Conservation (phyloP, 2,113 vertebrate genomes). For the Festucalex cinctus region DNA sequence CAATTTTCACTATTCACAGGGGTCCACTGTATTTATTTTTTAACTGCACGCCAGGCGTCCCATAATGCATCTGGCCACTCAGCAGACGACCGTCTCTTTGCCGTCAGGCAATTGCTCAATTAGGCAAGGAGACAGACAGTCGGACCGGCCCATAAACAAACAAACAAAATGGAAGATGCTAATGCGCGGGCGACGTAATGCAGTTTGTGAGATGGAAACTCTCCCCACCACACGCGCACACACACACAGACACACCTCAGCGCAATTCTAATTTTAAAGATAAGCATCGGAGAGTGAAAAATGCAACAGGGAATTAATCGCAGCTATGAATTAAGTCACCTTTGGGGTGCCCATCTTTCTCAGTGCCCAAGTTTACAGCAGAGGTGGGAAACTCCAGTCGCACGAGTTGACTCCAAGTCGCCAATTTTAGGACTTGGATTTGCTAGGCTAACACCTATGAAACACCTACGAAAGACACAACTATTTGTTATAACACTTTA, state of each 20-base stretch:
- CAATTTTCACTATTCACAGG: too few species aligned
- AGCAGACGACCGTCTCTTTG: slow-evolving; percentile 26
- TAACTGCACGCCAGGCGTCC: slow-evolving; percentile 28
- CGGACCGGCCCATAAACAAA: slow-evolving; percentile 44
- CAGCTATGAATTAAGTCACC: slow-evolving; percentile 63
- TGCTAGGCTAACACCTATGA: neutral
- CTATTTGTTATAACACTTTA: too few species aligned
- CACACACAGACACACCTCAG: neutral
- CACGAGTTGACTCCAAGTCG: neutral
- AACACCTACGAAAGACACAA: neutral
- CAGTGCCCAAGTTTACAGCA: slow-evolving; percentile 18
- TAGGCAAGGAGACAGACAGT: slow-evolving; percentile 41
- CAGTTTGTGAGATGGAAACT: slow-evolving; percentile 22
- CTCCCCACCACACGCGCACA: neutral
- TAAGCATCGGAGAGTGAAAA: slow-evolving; percentile 62
- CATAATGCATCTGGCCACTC: slow-evolving; percentile 21
- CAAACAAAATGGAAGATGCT: slow-evolving; percentile 52
- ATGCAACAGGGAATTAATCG: slow-evolving; percentile 73
- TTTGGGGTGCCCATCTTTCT: slow-evolving; percentile 45
- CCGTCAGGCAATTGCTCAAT: slow-evolving; percentile 49
- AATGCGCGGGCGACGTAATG: slow-evolving; percentile 44
- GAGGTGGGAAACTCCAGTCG: neutral
- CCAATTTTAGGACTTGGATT: neutral
- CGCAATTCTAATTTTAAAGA: slow-evolving; percentile 65
- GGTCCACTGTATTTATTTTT: neutral